Evolutionary conservation across 1,140 invertebrate genomes (phyloP).

Genomic region (Ceratitis capitata): DNA sequence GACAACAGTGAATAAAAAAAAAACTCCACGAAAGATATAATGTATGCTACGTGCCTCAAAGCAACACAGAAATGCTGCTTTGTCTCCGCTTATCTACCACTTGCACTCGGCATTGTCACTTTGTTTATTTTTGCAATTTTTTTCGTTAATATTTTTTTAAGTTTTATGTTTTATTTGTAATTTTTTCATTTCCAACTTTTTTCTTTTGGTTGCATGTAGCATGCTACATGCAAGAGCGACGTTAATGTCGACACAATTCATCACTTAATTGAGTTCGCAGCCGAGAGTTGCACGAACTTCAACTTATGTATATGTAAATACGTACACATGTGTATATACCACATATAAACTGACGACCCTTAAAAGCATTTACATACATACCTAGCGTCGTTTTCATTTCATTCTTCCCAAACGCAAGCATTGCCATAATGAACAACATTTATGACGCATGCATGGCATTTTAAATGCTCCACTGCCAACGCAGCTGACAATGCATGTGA

Average conservation of each 20-base stretch:
- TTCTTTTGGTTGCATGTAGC: neutral
- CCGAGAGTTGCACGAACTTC: neutral
- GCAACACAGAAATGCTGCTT: neutral
- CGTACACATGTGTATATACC: neutral
- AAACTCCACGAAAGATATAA: neutral
- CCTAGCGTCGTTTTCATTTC: neutral
- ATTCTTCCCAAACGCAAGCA: neutral
- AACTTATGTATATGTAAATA: neutral
- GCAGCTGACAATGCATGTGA: no score
- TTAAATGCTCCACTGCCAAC: slow-evolving; percentile 10
- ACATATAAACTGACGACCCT: neutral
- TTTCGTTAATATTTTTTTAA: no score
- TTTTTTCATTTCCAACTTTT: no score
- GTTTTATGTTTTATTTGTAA: no score
- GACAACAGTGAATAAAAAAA: neutral
- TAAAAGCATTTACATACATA: neutral
- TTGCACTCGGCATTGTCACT: neutral
- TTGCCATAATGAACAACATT: slow-evolving; percentile 22
- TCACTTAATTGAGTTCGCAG: slow-evolving; percentile 30
- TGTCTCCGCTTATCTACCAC: neutral
- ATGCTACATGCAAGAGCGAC: neutral
- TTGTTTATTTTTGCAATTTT: neutral
- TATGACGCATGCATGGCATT: slow-evolving; percentile 28
- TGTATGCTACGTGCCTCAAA: neutral
- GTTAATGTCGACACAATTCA: slow-evolving; percentile 14